phyloP scores from a whole-genome alignment of 2,113 vertebrate species.

The Tachysurus fulvidraco region DNA sequence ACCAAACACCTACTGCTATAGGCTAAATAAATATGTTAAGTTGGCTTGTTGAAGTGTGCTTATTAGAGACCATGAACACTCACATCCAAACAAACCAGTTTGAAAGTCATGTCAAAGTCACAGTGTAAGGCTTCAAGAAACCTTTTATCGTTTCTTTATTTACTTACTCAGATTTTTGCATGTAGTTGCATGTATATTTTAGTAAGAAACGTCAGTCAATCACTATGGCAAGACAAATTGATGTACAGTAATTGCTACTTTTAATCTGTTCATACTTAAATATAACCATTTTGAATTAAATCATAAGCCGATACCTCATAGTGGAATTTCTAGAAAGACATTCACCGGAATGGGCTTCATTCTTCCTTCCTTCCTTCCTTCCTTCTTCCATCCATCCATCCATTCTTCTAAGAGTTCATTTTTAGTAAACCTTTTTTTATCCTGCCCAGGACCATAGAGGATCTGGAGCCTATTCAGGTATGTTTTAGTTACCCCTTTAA shows the following conservation, averaged over 20 bases:
- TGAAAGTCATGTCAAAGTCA: not conserved
- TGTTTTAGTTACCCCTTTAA: not conserved
- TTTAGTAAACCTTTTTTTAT: not conserved
- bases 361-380: no score
- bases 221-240: not conserved
- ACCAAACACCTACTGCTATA: not conserved
- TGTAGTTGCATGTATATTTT: not conserved
- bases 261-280: not conserved
- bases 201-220: not conserved
- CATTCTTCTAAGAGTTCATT: not conserved
- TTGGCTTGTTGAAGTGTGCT: not conserved
- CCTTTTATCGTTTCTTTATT: not conserved
- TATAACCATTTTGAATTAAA: not conserved
- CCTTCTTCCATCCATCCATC: not conserved
- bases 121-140: not conserved
- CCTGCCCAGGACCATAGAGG: not conserved
- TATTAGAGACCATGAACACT: not conserved
- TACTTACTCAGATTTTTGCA: not conserved
- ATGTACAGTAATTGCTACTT: not conserved
- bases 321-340: not conserved
- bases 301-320: not conserved
- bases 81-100: no score
- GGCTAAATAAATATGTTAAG: not conserved
- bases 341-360: not conserved
- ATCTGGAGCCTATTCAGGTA: not conserved